A percentile compares a stretch with the other conserved stretches of the same genome.
phyloP scores from a whole-genome alignment of 2,113 vertebrate genomes.

The Addax nasomaculatus region DNA sequence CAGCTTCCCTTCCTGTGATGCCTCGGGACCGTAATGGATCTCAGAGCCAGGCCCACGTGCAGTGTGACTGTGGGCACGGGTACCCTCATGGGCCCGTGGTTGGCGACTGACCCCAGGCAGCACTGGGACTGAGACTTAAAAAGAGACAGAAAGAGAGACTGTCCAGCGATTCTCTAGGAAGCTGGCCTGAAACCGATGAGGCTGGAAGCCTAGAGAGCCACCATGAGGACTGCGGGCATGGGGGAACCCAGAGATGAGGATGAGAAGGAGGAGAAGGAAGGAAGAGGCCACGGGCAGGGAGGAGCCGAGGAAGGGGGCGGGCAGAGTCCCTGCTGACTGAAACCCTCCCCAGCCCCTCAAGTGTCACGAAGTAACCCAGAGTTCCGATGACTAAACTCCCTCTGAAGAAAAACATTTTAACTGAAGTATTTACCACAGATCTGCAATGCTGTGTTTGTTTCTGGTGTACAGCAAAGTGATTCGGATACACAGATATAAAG shows the following conservation, averaged over 20 bases:
- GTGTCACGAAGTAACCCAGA: accelerated
- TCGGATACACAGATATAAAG: neutral
- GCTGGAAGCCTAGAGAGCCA: neutral
- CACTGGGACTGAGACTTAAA: neutral
- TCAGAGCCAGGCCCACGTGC: accelerated
- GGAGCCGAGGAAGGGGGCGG: neutral
- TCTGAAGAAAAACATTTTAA: neutral
- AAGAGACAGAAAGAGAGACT: neutral
- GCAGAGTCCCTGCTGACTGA: neutral
- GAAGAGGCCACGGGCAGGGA: accelerated
- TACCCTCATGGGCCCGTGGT: accelerated
- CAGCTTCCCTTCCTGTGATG: neutral
- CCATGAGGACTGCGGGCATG: accelerated
- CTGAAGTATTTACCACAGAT: neutral
- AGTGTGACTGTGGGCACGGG: accelerated
- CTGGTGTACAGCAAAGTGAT: neutral
- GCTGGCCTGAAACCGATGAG: neutral
- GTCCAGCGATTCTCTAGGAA: neutral
- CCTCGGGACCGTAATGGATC: too few species aligned
- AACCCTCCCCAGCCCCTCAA: neutral
- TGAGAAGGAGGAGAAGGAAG: neutral
- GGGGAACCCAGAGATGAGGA: too few species aligned
- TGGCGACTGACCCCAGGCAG: neutral
- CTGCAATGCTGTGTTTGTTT: neutral
- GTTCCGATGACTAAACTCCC: neutral